Evolutionary conservation across 2,113 vertebrate species (phyloP).

Genomic region (Pipa parva): DNA sequence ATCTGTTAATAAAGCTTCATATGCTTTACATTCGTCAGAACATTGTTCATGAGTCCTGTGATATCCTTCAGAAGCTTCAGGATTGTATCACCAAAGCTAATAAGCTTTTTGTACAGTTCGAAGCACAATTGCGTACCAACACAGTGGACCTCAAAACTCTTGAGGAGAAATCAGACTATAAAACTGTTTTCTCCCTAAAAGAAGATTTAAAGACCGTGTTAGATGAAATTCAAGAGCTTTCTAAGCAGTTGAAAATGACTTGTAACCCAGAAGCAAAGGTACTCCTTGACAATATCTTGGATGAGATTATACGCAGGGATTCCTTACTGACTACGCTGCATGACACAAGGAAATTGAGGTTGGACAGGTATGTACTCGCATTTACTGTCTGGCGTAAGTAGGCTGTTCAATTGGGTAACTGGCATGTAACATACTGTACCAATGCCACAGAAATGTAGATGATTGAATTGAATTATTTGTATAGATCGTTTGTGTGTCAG

Average conservation of each 20-base stretch:
- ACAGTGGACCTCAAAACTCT: slow-evolving; percentile 47
- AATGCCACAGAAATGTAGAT: too few species aligned
- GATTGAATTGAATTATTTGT: too few species aligned
- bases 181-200: slow-evolving; percentile 46
- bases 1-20: too few species aligned
- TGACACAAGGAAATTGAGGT: slow-evolving; percentile 43
- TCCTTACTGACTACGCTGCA: slow-evolving; percentile 61
- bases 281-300: slow-evolving; percentile 58
- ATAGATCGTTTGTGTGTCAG: too few species aligned
- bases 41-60: slow-evolving; percentile 56
- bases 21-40: slow-evolving; percentile 54
- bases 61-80: slow-evolving; percentile 57
- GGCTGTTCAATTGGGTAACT: too few species aligned
- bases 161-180: slow-evolving; percentile 45
- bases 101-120: slow-evolving; percentile 53
- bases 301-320: slow-evolving; percentile 61
- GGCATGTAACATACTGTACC: too few species aligned
- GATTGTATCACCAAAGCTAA: slow-evolving; percentile 50
- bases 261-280: slow-evolving; percentile 55
- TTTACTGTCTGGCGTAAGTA: too few species aligned
- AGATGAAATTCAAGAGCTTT: slow-evolving; percentile 58
- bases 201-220: slow-evolving; percentile 64
- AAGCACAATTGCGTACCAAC: slow-evolving; percentile 50
- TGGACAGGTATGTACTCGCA: slow-evolving; percentile 21
- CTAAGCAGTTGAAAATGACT: slow-evolving; percentile 51